These are phyloP conservation scores for Malurus cyaneus DNA, from an alignment of 2,113 vertebrate genomes.

Conservation along the genomic window DNA sequence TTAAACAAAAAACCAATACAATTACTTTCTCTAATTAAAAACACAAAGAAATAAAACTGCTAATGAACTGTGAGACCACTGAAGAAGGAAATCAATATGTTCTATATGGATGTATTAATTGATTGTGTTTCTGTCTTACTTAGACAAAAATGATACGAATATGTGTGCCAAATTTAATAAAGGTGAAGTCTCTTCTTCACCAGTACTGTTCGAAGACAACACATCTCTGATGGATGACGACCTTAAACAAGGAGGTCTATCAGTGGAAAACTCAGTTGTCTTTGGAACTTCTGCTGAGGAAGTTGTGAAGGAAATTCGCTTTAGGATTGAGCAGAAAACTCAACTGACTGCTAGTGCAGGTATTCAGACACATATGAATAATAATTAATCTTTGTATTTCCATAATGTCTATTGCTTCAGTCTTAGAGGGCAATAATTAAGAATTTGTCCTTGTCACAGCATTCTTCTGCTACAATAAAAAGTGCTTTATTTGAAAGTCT, in stretches of 20 bases:
- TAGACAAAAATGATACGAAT: conserved; percentile 19
- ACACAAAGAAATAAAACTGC: neutral
- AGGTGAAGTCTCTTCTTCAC: conserved; percentile 70
- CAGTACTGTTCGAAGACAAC: conserved; percentile 87
- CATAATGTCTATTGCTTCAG: neutral
- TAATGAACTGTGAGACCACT: neutral
- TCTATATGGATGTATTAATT: neutral
- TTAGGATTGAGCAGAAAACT: conserved; percentile 93
- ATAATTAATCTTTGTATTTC: neutral
- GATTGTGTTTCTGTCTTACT: conserved; percentile 15
- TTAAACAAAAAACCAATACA: neutral
- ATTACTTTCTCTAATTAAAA: neutral
- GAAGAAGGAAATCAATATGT: neutral
- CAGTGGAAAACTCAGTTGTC: conserved; percentile 61
- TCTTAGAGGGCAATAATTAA: neutral
- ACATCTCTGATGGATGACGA: conserved; percentile 34
- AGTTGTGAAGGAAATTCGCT: conserved; percentile 94
- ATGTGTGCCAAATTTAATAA: neutral
- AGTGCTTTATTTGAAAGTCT: neutral
- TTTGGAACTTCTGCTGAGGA: conserved; percentile 92
- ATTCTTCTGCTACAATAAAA: neutral
- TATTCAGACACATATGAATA: conserved; percentile 47
- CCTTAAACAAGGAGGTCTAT: conserved; percentile 1
- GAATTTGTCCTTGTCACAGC: neutral
- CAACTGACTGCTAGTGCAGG: conserved; percentile 94